phyloP scores from a whole-genome alignment of 2,797 vertebrate species.

The Neosilurus hyrtlii region DNA sequence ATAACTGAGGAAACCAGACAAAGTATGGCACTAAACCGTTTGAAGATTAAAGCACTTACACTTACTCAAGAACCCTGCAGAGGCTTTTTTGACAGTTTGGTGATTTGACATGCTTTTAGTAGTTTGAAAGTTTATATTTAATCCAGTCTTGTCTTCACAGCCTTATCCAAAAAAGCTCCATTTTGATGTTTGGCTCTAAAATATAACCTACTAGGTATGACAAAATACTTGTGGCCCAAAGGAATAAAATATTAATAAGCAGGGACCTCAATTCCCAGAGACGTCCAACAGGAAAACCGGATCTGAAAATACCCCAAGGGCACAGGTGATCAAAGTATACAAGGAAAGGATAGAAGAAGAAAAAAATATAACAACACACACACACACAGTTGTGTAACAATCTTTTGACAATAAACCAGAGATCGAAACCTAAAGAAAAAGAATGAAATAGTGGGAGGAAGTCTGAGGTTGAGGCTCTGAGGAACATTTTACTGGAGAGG shows the following conservation, averaged over 20 bases:
- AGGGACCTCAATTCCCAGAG: background rate
- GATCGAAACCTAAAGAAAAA: background rate
- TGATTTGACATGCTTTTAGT: background rate
- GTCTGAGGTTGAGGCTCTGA: background rate
- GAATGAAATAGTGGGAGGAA: background rate
- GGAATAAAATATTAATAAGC: conserved; percentile 2
- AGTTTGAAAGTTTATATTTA: background rate
- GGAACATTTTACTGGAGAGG: background rate
- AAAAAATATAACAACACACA: too few relatives aligned
- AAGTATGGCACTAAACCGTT: background rate
- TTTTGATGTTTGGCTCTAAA: background rate
- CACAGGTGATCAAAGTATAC: background rate
- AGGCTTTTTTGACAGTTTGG: background rate
- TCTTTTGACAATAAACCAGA: background rate
- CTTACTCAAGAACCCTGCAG: background rate
- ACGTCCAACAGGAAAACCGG: background rate
- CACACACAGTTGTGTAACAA: background rate
- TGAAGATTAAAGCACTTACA: background rate
- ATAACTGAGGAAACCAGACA: background rate
- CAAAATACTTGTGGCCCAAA: background rate
- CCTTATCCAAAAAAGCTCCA: too few relatives aligned
- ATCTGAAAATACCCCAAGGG: background rate
- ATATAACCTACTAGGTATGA: background rate
- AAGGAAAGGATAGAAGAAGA: background rate
- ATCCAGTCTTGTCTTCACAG: too few relatives aligned